These are phyloP conservation scores for Corythornis vintsioides DNA, from an alignment of 2,113 vertebrate genomes.

Conservation along the genomic window DNA sequence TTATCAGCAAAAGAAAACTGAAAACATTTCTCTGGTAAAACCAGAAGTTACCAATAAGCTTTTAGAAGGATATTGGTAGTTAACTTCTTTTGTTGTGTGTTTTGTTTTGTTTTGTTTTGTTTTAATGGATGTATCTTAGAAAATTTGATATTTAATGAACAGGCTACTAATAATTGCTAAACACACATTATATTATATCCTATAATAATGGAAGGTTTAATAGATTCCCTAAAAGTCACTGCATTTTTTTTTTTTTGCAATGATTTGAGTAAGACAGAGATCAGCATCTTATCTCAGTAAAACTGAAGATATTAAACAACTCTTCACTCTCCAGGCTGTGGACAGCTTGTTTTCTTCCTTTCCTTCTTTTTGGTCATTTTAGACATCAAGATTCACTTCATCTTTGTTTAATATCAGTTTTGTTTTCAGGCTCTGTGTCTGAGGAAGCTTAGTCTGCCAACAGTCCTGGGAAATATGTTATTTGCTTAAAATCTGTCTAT, in stretches of 20 bases:
- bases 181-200: background rate
- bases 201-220: background rate
- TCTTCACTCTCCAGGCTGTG: background rate
- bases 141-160: background rate
- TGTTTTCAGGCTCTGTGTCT: background rate
- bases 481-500: background rate
- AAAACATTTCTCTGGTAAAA: background rate
- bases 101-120: background rate
- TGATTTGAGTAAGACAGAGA: background rate
- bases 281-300: background rate
- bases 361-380: background rate
- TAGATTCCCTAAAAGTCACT: background rate
- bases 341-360: background rate
- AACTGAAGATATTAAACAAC: background rate
- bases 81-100: background rate
- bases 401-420: background rate
- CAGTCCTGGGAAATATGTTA: background rate
- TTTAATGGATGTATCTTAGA: background rate
- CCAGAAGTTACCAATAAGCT: background rate
- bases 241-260: background rate
- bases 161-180: background rate
- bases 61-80: background rate
- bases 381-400: background rate
- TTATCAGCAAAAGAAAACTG: background rate
- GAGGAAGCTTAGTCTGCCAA: background rate